Evolutionary conservation across 2,888 invertebrate species (phyloP).

Genomic region (Formica aserva): DNA sequence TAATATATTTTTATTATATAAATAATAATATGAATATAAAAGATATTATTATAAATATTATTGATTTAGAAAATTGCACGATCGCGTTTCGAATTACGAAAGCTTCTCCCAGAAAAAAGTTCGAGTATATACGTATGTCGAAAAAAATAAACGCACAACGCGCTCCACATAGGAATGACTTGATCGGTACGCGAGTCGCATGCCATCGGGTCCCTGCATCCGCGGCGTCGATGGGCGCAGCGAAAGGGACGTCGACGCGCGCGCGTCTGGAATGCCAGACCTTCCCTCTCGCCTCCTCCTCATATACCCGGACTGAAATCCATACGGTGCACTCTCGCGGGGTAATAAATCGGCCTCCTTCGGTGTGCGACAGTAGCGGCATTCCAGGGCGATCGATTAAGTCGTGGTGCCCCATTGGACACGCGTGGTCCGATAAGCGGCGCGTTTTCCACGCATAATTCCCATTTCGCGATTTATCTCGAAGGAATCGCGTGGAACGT

Average conservation of each 20-base stretch:
- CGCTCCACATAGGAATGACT: conserved; percentile 52
- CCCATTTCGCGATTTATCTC: conserved; percentile 54
- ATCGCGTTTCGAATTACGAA: not conserved
- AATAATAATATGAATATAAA: not conserved
- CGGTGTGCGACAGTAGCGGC: conserved; percentile 67
- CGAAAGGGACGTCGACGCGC: conserved; percentile 61
- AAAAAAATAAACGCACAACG: conserved; percentile 17
- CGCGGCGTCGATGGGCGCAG: conserved; percentile 40
- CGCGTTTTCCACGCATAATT: conserved; percentile 65
- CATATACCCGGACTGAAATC: conserved; percentile 52
- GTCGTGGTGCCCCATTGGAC: conserved; percentile 59
- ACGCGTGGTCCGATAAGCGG: conserved; percentile 59
- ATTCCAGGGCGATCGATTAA: conserved; percentile 78
- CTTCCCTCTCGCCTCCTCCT: conserved; percentile 11
- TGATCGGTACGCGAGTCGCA: conserved; percentile 51
- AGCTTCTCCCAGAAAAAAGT: not conserved
- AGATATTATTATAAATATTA: too few species aligned
- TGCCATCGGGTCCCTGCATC: conserved; percentile 26
- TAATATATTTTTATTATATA: too few species aligned
- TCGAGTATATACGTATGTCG: not conserved
- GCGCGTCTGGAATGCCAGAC: conserved; percentile 57
- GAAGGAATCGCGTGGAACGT: not conserved
- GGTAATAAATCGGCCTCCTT: conserved; percentile 74
- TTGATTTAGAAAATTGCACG: not conserved
- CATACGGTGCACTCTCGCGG: conserved; percentile 41